Percentiles rank a stretch among this genome's conserved stretches.
phyloP scores from a whole-genome alignment of 2,113 vertebrate genomes.

The Toxotes chatareus region DNA sequence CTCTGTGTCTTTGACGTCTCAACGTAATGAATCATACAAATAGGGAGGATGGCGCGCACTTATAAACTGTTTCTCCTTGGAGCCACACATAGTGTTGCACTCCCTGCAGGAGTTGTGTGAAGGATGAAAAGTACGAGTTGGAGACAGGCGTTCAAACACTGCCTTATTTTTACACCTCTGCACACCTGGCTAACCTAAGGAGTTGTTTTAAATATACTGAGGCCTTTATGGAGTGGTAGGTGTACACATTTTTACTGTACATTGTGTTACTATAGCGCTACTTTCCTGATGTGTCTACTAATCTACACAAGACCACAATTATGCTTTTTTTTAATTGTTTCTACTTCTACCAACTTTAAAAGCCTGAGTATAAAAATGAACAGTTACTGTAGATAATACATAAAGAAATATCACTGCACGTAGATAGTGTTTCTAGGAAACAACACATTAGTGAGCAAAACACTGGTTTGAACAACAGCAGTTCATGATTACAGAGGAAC shows the following conservation, averaged over 20 bases:
- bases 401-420: background rate
- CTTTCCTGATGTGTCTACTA: background rate
- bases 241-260: background rate
- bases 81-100: background rate
- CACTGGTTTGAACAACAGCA: slow-evolving; percentile 20
- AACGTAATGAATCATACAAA: background rate
- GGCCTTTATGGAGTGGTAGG: background rate
- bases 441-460: slow-evolving; percentile 34
- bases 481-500: slow-evolving; percentile 37
- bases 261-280: background rate
- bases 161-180: background rate
- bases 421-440: slow-evolving; percentile 16
- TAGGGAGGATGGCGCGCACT: background rate
- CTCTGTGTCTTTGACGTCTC: slow-evolving; percentile 6
- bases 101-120: background rate
- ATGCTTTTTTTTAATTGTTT: background rate
- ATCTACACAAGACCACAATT: background rate
- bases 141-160: background rate
- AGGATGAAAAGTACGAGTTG: background rate
- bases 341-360: background rate
- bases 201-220: background rate
- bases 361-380: background rate
- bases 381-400: background rate
- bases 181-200: background rate
- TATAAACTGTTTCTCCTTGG: background rate